Conservation (phyloP, 92 coral and sea anemone genomes). For the Epizoanthus ramosus region DNA sequence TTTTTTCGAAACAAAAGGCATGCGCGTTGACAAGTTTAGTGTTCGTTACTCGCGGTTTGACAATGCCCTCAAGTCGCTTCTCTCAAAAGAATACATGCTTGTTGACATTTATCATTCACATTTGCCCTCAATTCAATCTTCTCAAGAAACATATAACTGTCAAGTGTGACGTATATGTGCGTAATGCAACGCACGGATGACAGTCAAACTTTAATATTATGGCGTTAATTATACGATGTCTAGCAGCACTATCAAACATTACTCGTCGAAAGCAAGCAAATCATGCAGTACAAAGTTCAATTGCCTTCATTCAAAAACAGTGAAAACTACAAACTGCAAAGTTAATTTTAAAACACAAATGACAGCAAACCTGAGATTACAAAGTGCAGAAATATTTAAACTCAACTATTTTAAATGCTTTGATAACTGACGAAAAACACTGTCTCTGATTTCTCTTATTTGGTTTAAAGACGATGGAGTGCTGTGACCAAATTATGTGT, state of each 20-base stretch:
- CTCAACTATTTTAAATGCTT: not conserved
- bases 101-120: too few species aligned
- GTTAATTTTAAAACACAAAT: not conserved
- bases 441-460: not conserved
- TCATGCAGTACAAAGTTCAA: too few species aligned
- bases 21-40: not conserved
- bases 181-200: too few species aligned
- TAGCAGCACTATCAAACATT: not conserved
- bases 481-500: constrained; percentile 47
- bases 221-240: too few species aligned
- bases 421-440: not conserved
- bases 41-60: not conserved
- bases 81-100: too few species aligned
- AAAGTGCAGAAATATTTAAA: not conserved
- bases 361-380: not conserved
- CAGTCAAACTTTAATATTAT: too few species aligned
- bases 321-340: too few species aligned
- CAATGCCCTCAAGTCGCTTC: too few species aligned
- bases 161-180: too few species aligned
- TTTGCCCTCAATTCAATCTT: too few species aligned
- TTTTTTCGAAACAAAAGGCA: not conserved
- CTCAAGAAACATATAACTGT: too few species aligned
- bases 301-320: not conserved
- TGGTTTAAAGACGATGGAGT: not conserved
- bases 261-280: not conserved